A percentile compares a stretch with the other conserved stretches of the same genome.
Conservation (phyloP, 2,797 vertebrate species). For the Gymnoscopelus microlampas region DNA sequence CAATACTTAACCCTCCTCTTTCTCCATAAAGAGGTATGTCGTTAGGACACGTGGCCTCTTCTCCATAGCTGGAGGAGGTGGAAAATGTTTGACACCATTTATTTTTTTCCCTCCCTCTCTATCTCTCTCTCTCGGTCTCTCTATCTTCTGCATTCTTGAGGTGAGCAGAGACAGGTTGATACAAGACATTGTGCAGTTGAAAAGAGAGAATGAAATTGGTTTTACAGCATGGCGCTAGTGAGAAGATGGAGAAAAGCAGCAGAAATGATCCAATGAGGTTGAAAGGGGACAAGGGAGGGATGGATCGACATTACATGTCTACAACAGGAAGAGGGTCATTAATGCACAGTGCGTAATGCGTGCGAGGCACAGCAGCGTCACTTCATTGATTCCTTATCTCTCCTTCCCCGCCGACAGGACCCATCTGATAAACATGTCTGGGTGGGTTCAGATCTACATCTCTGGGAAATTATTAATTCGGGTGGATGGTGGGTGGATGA, state of each 20-base stretch:
- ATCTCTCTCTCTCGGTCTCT: neutral
- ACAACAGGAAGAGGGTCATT: too few species aligned
- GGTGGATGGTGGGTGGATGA: too few species aligned
- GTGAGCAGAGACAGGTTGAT: conserved; percentile 49
- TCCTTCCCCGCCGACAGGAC: too few species aligned
- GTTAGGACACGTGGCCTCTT: conserved; percentile 56
- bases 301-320: neutral
- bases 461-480: too few species aligned
- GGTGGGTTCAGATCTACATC: too few species aligned
- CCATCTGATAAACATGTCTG: too few species aligned
- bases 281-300: neutral
- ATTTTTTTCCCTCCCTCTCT: neutral
- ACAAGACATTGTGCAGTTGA: conserved; percentile 29
- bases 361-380: too few species aligned
- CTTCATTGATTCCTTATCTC: too few species aligned
- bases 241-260: neutral
- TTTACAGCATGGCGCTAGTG: neutral
- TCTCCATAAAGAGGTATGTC: conserved; percentile 35
- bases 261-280: too few species aligned
- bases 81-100: conserved; percentile 30
- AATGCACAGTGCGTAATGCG: neutral
- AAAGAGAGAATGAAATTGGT: neutral
- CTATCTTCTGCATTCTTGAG: conserved; percentile 48
- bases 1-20: conserved; percentile 35
- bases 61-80: conserved; percentile 55